These are phyloP conservation scores for Apaloderma vittatum DNA, from an alignment of 2,113 vertebrate genomes.

Conservation along the genomic window DNA sequence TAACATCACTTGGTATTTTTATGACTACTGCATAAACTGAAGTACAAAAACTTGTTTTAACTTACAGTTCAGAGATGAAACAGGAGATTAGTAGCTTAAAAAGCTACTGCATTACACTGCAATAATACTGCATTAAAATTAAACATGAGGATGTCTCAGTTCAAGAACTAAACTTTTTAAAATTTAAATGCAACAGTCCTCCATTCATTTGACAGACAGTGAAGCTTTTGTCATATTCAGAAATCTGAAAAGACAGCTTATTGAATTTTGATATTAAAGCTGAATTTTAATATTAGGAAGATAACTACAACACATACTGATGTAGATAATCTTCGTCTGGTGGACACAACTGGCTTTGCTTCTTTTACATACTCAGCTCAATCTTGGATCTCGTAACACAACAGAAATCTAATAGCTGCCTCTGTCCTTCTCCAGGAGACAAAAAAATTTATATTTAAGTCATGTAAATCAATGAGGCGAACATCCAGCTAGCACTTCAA, in stretches of 20 bases:
- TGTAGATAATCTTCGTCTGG: background rate
- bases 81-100: background rate
- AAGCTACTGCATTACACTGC: background rate
- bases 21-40: background rate
- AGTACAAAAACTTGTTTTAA: background rate
- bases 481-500: conserved; percentile 34
- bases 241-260: background rate
- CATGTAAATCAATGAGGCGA: conserved; percentile 64
- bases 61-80: background rate
- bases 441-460: conserved; percentile 70
- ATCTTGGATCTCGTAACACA: background rate
- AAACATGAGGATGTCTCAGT: background rate
- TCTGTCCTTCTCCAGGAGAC: conserved; percentile 46
- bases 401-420: conserved; percentile 53
- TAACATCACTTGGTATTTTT: background rate
- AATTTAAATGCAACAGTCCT: background rate
- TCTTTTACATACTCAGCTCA: conserved; percentile 38
- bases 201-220: background rate
- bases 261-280: background rate
- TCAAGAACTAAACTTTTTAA: background rate
- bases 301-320: background rate
- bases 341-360: background rate
- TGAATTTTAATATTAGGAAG: background rate
- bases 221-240: background rate
- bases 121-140: background rate